These are phyloP conservation scores for Gyps fulvus DNA, from an alignment of 2,113 vertebrate genomes.

Conservation along the genomic window DNA sequence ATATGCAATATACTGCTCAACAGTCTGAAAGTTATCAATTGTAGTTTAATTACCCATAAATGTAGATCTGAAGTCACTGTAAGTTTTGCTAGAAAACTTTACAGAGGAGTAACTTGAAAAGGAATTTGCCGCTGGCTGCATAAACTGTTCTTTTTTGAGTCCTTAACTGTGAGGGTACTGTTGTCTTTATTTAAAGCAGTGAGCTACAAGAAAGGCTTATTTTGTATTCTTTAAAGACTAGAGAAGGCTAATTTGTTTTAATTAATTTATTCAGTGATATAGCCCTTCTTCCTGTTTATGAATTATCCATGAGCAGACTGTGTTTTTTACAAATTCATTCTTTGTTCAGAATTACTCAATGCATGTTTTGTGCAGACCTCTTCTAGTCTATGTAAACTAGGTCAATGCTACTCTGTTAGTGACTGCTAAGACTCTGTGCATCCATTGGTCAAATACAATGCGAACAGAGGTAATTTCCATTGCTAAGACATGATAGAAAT, in stretches of 20 bases:
- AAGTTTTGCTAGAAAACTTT: background rate
- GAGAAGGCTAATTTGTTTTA: conserved; percentile 46
- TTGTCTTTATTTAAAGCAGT: conserved; percentile 27
- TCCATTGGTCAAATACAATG: background rate
- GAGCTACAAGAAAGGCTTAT: conserved; percentile 8
- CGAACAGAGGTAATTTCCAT: background rate
- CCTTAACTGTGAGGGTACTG: conserved; percentile 20
- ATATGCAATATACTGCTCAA: background rate
- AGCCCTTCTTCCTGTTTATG: conserved; percentile 42
- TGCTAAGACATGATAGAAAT: background rate
- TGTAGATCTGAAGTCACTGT: background rate
- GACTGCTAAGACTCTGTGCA: background rate
- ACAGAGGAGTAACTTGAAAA: background rate
- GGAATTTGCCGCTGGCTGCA: background rate
- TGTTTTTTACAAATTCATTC: conserved; percentile 45
- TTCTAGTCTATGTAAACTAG: conserved; percentile 23
- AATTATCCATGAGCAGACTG: conserved; percentile 38
- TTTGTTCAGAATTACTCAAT: conserved; percentile 48
- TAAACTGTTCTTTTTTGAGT: conserved; percentile 3
- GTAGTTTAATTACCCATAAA: background rate
- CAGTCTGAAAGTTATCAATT: background rate
- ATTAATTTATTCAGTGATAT: conserved; percentile 50
- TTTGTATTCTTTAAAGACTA: conserved; percentile 36
- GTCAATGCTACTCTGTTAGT: conserved; percentile 9
- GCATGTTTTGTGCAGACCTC: conserved; percentile 36